Evolutionary conservation across 2,113 vertebrate species (phyloP).

Genomic region (Cichladusa arquata): DNA sequence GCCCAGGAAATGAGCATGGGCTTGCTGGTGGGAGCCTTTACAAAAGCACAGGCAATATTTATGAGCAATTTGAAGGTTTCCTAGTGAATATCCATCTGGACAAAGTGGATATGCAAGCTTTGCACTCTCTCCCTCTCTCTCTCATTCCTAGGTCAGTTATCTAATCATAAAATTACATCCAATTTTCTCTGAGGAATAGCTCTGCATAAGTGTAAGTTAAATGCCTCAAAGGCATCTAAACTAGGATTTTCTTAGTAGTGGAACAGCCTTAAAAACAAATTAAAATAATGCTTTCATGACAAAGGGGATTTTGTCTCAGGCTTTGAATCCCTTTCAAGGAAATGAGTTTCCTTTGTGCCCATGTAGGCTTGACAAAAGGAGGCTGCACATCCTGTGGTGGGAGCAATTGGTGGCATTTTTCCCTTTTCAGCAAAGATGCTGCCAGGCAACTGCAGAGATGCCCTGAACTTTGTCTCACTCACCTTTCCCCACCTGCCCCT

Average conservation of each 20-base stretch:
- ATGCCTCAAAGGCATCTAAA: slow-evolving; percentile 1
- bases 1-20: neutral
- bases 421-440: neutral
- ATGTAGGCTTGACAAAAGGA: neutral
- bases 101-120: slow-evolving; percentile 3
- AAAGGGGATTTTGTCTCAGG: neutral
- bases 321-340: neutral
- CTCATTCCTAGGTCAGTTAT: slow-evolving; percentile 5
- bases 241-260: neutral
- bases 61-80: neutral
- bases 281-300: neutral
- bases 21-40: neutral
- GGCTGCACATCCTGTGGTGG: neutral
- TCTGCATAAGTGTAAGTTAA: neutral
- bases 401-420: neutral
- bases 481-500: neutral
- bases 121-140: neutral
- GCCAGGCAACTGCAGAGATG: neutral
- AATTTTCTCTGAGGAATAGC: neutral
- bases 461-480: neutral
- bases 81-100: neutral
- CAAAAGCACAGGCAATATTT: neutral
- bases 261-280: neutral
- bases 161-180: slow-evolving; percentile 5
- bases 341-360: neutral